Percentiles rank a stretch among this genome's conserved stretches.
These are phyloP conservation scores for Trogon surrucura DNA, from an alignment of 2,113 vertebrate species.

Conservation along the genomic window DNA sequence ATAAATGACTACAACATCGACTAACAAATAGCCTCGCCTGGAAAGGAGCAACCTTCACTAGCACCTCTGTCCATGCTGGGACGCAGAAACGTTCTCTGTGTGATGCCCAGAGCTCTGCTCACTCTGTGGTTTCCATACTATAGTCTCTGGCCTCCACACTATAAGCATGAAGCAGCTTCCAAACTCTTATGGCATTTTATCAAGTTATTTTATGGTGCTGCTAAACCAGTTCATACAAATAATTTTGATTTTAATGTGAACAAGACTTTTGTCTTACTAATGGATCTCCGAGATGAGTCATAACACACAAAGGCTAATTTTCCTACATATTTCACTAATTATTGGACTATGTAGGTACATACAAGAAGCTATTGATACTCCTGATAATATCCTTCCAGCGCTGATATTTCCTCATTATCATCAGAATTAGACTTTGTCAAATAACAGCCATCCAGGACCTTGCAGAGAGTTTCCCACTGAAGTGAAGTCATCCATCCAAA, in stretches of 20 bases:
- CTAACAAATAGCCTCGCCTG: not conserved
- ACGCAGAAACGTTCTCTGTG: not conserved
- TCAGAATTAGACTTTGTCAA: not conserved
- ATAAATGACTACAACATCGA: not conserved
- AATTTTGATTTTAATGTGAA: not conserved
- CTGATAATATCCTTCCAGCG: not conserved
- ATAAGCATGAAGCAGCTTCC: not conserved
- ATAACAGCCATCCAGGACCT: not conserved
- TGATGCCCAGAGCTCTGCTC: not conserved
- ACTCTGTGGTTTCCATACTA: not conserved
- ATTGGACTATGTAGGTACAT: fast-evolving
- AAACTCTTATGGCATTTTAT: not conserved
- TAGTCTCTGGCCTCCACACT: not conserved
- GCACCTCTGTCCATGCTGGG: fast-evolving
- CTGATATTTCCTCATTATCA: not conserved
- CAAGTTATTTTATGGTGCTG: not conserved
- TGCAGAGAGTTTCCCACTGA: not conserved
- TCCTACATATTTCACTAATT: not conserved
- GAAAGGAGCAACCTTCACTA: not conserved
- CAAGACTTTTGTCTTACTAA: not conserved
- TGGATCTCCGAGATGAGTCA: not conserved
- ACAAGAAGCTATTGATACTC: not conserved
- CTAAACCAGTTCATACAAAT: not conserved
- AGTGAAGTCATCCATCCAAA: not conserved
- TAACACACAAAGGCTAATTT: not conserved